Percentiles rank a stretch among this genome's conserved stretches.
These are phyloP conservation scores for Quadroppia sp. DNA, from an alignment of 2,888 invertebrate genomes.

Conservation along the genomic window DNA sequence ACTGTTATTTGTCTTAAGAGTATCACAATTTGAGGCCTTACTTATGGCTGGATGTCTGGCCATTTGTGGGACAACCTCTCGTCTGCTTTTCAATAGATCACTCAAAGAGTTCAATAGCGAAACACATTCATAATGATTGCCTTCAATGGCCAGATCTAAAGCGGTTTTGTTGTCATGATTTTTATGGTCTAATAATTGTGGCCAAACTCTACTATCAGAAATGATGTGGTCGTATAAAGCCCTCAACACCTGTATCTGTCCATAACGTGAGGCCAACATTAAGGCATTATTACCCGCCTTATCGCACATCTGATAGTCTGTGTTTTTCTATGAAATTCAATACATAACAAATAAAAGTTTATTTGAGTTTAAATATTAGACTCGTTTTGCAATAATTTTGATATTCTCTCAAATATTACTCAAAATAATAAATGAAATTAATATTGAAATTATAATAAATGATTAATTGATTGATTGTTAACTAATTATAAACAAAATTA, in stretches of 20 bases:
- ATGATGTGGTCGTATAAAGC: background rate
- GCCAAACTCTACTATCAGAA: background rate
- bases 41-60: background rate
- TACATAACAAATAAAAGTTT: background rate
- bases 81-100: background rate
- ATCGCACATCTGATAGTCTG: constrained; percentile 17
- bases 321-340: background rate
- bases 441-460: background rate
- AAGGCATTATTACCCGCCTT: constrained; percentile 23
- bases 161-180: constrained; percentile 21
- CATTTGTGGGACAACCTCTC: background rate
- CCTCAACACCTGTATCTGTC: background rate
- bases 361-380: background rate
- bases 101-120: background rate
- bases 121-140: background rate
- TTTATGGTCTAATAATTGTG: background rate
- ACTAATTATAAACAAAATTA: too few relatives aligned
- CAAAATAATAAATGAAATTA: background rate
- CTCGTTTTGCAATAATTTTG: background rate
- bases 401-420: background rate
- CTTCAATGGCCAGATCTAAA: constrained; percentile 1
- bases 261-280: constrained; percentile 21
- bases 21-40: constrained; percentile 10
- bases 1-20: background rate
- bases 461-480: too few relatives aligned